Evolutionary conservation across 2,888 invertebrate genomes (phyloP).

Genomic region (Chirona hameri): DNA sequence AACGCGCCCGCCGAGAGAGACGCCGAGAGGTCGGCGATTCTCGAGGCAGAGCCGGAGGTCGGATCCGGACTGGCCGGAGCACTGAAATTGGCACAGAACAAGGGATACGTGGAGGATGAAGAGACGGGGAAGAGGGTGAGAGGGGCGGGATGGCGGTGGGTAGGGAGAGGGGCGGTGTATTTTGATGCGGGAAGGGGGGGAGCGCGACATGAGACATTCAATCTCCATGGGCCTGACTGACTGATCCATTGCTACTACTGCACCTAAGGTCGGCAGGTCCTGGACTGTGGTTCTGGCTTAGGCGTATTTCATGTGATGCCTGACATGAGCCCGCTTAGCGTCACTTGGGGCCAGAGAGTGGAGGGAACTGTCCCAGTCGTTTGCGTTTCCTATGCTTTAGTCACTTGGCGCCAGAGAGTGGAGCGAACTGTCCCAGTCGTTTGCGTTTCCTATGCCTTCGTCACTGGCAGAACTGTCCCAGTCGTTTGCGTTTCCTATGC

Average conservation of each 20-base stretch:
- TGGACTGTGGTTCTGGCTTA: too few relatives aligned
- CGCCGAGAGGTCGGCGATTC: constrained; percentile 53
- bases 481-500: neutral
- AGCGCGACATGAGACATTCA: too few relatives aligned
- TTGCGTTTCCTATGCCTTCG: neutral
- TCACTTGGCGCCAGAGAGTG: too few relatives aligned
- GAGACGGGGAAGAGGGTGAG: constrained; percentile 54
- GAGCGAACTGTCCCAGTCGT: too few relatives aligned
- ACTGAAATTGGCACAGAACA: constrained; percentile 81
- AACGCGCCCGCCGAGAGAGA: constrained; percentile 48
- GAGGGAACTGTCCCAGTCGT: too few relatives aligned
- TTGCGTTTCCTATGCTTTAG: neutral
- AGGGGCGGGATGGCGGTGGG: neutral
- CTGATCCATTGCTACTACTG: too few relatives aligned
- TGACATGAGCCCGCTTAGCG: too few relatives aligned
- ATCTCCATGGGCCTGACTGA: too few relatives aligned
- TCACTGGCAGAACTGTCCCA: too few relatives aligned
- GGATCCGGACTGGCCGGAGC: constrained; percentile 90
- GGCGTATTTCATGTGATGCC: too few relatives aligned
- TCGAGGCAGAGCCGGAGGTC: constrained; percentile 90
- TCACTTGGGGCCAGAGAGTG: too few relatives aligned
- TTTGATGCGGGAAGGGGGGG: neutral
- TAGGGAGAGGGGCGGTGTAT: neutral
- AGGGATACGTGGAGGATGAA: constrained; percentile 86
- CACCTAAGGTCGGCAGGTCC: too few relatives aligned